Percentiles rank a stretch among this genome's conserved stretches.
Conservation (phyloP, 2,113 vertebrate species). For the Nematolebias whitei region DNA sequence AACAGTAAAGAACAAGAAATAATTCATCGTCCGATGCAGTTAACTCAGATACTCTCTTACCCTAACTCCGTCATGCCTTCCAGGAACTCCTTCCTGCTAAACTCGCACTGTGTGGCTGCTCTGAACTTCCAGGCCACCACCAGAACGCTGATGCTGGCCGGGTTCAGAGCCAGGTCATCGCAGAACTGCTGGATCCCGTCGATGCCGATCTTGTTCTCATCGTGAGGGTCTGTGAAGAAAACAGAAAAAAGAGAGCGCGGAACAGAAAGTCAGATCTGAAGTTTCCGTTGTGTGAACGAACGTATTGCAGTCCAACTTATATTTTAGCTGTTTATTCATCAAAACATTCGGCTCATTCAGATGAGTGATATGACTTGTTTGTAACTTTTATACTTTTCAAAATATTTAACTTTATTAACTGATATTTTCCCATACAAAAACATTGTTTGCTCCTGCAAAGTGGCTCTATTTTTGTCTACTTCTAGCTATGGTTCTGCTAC, state of each 20-base stretch:
- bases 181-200: constrained; percentile 97
- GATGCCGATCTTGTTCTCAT: constrained; percentile 96
- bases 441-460: too few species aligned
- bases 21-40: neutral
- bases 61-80: constrained; percentile 94
- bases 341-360: too few species aligned
- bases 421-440: too few species aligned
- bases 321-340: too few species aligned
- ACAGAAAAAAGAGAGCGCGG: neutral
- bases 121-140: constrained; percentile 96
- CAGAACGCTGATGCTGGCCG: constrained; percentile 91
- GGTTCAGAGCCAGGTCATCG: constrained; percentile 91
- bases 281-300: neutral
- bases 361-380: too few species aligned
- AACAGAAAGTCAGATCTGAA: neutral
- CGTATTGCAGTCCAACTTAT: too few species aligned
- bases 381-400: too few species aligned
- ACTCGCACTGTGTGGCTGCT: constrained; percentile 97
- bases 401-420: too few species aligned
- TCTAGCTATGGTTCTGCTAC: too few species aligned
- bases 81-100: constrained; percentile 94
- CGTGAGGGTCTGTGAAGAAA: constrained; percentile 86
- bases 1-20: neutral
- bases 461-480: too few species aligned
- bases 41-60: constrained; percentile 76